Percentiles rank a stretch among this genome's conserved stretches.
Conservation (phyloP, 2,113 vertebrate genomes). For the Scortum barcoo region DNA sequence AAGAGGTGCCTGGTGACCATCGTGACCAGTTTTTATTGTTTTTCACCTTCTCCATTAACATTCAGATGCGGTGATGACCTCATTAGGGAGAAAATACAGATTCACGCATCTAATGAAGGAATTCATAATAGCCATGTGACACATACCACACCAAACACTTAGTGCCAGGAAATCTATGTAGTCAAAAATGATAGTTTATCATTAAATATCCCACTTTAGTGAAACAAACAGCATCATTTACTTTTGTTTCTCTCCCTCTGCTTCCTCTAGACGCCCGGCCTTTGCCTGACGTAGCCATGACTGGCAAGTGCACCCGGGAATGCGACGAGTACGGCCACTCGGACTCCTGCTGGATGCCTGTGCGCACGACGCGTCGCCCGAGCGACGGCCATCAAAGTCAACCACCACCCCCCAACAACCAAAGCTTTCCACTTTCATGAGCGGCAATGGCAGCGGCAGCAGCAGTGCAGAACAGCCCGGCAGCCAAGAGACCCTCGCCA, state of each 20-base stretch:
- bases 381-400: conserved; percentile 92
- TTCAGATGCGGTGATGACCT: conserved; percentile 64
- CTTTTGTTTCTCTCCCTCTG: conserved; percentile 44
- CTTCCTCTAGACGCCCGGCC: conserved; percentile 93
- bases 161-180: conserved; percentile 40
- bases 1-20: conserved; percentile 50
- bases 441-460: conserved; percentile 82
- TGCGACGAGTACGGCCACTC: conserved; percentile 99
- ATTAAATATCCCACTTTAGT: conserved; percentile 40
- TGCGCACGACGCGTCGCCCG: conserved; percentile 97
- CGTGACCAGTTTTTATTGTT: conserved; percentile 48
- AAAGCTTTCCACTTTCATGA: conserved; percentile 99
- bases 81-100: conserved; percentile 49
- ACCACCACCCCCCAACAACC: conserved; percentile 87
- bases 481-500: conserved; percentile 95
- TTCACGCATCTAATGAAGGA: conserved; percentile 60
- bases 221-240: conserved; percentile 55
- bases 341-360: conserved; percentile 99
- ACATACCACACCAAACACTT: conserved; percentile 73
- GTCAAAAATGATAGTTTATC: conserved; percentile 20
- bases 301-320: conserved; percentile 97
- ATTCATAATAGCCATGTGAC: conserved; percentile 60
- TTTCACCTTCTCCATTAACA: conserved; percentile 58
- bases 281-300: conserved; percentile 99
- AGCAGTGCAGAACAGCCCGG: conserved; percentile 88